Evolutionary conservation across 2,888 invertebrate species (phyloP), one percentile per base, ranked within the genome.

Genomic region (Nasonia oneida): DNA sequence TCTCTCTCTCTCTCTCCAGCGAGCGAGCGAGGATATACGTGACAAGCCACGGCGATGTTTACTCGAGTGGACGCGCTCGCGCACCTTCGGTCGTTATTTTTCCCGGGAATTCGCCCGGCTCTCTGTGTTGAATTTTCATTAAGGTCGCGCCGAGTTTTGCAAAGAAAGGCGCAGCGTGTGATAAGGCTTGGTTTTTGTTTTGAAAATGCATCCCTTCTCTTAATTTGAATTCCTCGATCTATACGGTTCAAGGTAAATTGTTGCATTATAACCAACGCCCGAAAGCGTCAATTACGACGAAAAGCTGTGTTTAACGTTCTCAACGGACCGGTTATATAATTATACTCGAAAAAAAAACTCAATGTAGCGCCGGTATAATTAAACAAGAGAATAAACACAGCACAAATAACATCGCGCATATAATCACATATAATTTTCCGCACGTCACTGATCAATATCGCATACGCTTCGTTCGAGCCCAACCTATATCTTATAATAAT

Each of bases 91-190:
- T 39, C 23, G 57, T 50, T 50, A 70, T 76, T 82, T 76, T 76
- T 50, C 71, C 18, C 18, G 42, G 53, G 61, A 82, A 82, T 75
- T 73, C 67, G 67, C 67, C n/a, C n/a, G 67, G 39, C 53, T 23
- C 53, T 23, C 4, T 4, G 2, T 42, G 78, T 78, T 78, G 80
- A 53, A 18, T 47, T 81, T 81, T 81, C 81, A 81, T 81, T 81
- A 81, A 64, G 64, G 47, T 4, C 0, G 53, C 15, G 53, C 64
- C 50, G 57, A 76, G 57, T 67, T 42, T 64, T 15, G 18, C 67
- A 67, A 78, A 67, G 78, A 42, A 39, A 75, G 53, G 37, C 53
- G 75, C 50, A 12, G 53, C 15, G 15, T 23, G 0, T 47, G 47
- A 47, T 47, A 47, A 12, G 47, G 12, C 57, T 8, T 61, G 2